Evolutionary conservation across 1,140 invertebrate species (phyloP), one percentile per base, ranked within the genome.

Genomic region (Danaus plexippus): DNA sequence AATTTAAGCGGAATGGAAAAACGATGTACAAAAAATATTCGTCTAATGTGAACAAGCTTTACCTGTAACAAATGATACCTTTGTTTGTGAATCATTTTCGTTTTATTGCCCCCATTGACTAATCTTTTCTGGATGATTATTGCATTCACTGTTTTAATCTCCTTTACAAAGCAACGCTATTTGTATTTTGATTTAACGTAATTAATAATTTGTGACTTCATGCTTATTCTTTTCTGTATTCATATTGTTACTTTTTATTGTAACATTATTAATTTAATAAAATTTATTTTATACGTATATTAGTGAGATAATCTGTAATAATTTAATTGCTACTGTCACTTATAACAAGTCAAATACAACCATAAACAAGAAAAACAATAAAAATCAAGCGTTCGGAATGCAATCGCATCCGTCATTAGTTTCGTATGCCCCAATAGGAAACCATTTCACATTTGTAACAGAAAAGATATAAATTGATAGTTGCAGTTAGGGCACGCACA

Each of bases 391-490:
- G 55, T 46, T 51, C 32, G 54, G 56, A 71, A 73, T 67, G 70
- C 66, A 72, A 75, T 71, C 61, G 63, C 61, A 53, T 65, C 57
- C 63, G 70, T 76, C 75, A 73, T 83, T 82, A 80, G 75, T 82
- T 77, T 79, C 71, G 76, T 71, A 85, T 82, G 71, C 63, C 59
- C 78, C 67, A 73, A 76, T 77, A 69, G 72, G 57, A 67, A 70
- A 73, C 67, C 64, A 63, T 73, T n/a, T n/a, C n/a, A n/a, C 62
- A 82, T 85, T 84, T 82, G 75, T 78, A 72, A 75, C 69, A 71
- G 67, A 76, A 75, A 75, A 74, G 77, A 80, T 82, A 79, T 80
- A 80, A 76, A 81, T 80, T 75, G 80, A 72, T 67, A 69, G 74
- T 73, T 79, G 72, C 70, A 72, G 63, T 71, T 72, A 64, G 51